Evolutionary conservation across 2,113 vertebrate genomes (phyloP).

Genomic region (Phodopus roborovskii): DNA sequence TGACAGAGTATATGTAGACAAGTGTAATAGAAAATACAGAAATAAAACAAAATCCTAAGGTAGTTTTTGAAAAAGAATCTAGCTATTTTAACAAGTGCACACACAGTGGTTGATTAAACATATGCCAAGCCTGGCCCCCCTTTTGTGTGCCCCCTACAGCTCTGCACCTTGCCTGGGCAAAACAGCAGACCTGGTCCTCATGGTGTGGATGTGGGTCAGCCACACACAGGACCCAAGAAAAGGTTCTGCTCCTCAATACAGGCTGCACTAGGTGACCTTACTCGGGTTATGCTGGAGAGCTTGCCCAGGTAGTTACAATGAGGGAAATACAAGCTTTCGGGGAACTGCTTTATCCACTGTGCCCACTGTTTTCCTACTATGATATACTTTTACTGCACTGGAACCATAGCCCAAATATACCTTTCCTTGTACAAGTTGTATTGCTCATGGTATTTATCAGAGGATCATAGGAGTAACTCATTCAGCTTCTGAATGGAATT

Average conservation of each 20-base stretch:
- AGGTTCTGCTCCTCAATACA: too few relatives aligned
- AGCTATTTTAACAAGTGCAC: background rate
- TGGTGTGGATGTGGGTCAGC: too few relatives aligned
- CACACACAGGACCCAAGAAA: too few relatives aligned
- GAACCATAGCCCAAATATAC: background rate
- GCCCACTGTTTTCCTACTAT: background rate
- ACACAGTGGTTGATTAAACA: background rate
- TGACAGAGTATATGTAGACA: background rate
- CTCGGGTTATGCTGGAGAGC: too few relatives aligned
- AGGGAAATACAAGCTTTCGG: background rate
- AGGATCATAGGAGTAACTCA: background rate
- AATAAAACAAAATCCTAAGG: background rate
- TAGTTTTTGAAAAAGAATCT: background rate
- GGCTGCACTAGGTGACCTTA: too few relatives aligned
- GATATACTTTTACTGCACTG: background rate
- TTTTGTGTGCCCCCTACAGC: too few relatives aligned
- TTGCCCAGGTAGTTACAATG: too few relatives aligned
- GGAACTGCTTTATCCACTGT: background rate
- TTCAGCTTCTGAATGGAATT: background rate
- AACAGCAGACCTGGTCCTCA: too few relatives aligned
- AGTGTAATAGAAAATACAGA: background rate
- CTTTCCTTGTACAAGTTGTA: background rate
- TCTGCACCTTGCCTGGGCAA: too few relatives aligned
- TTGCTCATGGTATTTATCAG: background rate
- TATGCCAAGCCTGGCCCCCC: background rate